Conservation (phyloP, 2,113 vertebrate genomes). For the Panthera tigris region DNA sequence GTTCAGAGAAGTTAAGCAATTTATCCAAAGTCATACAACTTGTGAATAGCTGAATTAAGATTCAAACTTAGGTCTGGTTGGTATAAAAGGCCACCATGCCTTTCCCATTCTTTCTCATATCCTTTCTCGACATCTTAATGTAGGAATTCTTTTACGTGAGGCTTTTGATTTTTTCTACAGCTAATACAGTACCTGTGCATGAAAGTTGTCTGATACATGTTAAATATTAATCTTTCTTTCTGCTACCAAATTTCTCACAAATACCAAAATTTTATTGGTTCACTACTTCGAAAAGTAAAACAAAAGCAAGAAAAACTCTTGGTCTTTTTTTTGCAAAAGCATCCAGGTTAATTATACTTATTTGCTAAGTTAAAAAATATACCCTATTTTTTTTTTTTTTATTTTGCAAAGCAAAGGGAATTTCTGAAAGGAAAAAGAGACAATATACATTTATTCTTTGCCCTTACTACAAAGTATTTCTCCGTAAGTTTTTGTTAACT, state of each 20-base stretch:
- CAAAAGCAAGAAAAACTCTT: neutral
- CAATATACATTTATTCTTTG: neutral
- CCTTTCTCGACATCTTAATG: neutral
- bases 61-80: neutral
- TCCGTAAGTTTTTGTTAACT: neutral
- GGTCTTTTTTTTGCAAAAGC: conserved; percentile 9
- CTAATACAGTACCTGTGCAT: neutral
- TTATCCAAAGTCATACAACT: neutral
- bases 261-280: neutral
- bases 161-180: neutral
- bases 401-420: conserved; percentile 29
- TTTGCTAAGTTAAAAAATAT: conserved; percentile 42
- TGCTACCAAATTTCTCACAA: conserved; percentile 17
- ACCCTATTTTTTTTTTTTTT: neutral
- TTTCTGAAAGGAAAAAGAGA: conserved; percentile 23
- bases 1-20: neutral
- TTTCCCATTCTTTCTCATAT: neutral
- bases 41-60: neutral
- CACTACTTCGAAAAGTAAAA: conserved; percentile 34
- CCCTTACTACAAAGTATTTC: conserved; percentile 11
- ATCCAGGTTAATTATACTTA: neutral
- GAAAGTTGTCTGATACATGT: neutral
- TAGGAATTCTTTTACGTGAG: neutral
- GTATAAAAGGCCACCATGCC: neutral
- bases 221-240: neutral